Percentiles rank a stretch among this genome's conserved stretches.
Evolutionary conservation across 2,113 vertebrate species (phyloP).

Genomic region (Himantopus leucocephalus): DNA sequence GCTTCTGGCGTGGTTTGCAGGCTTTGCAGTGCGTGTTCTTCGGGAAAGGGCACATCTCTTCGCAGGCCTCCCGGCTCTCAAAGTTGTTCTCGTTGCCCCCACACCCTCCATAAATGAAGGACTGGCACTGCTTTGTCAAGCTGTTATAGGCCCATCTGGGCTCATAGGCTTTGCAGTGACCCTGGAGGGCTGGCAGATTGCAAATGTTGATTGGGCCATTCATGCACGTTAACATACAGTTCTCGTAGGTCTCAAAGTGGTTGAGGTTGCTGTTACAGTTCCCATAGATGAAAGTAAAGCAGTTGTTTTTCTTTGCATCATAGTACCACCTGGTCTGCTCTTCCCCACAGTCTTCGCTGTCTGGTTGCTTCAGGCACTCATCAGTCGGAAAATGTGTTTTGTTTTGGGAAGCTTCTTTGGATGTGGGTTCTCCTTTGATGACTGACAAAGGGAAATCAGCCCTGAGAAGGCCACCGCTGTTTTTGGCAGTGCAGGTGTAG

Average conservation of each 20-base stretch:
- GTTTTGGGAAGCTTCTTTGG: constrained; percentile 71
- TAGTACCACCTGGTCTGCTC: constrained; percentile 91
- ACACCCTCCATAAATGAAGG: constrained; percentile 93
- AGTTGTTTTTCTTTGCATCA: constrained; percentile 89
- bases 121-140: constrained; percentile 84
- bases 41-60: constrained; percentile 90
- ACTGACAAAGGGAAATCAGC: constrained; percentile 86
- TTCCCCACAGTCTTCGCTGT: constrained; percentile 84
- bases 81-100: constrained; percentile 97
- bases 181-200: constrained; percentile 86
- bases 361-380: constrained; percentile 84
- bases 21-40: constrained; percentile 86
- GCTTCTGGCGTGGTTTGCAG: constrained; percentile 89
- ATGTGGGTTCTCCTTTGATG: constrained; percentile 67
- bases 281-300: constrained; percentile 86
- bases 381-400: constrained; percentile 78
- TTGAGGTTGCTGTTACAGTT: constrained; percentile 84
- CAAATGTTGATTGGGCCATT: constrained; percentile 84
- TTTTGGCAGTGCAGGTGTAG: constrained; percentile 89
- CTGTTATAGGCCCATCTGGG: constrained; percentile 93
- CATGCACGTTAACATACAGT: constrained; percentile 89
- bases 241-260: constrained; percentile 85
- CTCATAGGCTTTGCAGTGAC: constrained; percentile 90
- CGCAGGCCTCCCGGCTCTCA: constrained; percentile 89
- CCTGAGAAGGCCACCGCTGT: constrained; percentile 80